These are phyloP conservation scores for Atherinosoma microstoma DNA, from an alignment of 2,797 vertebrate genomes.

Conservation along the genomic window DNA sequence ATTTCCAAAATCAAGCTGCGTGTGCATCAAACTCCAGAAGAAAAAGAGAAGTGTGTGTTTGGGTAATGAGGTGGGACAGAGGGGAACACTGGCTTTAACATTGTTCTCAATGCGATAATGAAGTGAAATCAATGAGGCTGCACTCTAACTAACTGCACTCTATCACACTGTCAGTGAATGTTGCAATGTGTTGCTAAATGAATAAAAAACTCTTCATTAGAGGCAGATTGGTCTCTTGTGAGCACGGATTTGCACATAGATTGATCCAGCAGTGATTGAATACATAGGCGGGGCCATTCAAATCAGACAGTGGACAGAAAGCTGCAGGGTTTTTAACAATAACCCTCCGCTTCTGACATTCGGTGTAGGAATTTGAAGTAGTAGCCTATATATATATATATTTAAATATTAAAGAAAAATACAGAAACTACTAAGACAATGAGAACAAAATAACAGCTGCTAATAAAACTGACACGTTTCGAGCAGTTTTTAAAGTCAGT, in stretches of 20 bases:
- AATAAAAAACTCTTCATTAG: constrained; percentile 73
- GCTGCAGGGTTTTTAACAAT: background rate
- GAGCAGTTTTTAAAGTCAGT: constrained; percentile 1
- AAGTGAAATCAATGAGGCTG: constrained; percentile 63
- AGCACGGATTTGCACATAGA: constrained; percentile 36
- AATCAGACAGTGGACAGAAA: constrained; percentile 13
- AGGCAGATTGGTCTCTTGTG: constrained; percentile 55
- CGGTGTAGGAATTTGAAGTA: background rate
- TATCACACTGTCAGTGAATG: constrained; percentile 34
- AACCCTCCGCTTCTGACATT: background rate
- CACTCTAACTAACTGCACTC: constrained; percentile 59
- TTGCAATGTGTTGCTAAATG: constrained; percentile 59
- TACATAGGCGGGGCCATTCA: constrained; percentile 9
- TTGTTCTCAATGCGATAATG: constrained; percentile 55
- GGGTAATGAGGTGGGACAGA: constrained; percentile 65
- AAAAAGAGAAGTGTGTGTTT: constrained; percentile 42
- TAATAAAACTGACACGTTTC: background rate
- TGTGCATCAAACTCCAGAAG: constrained; percentile 26
- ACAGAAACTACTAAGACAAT: background rate
- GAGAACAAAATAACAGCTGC: background rate
- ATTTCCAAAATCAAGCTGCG: constrained; percentile 29
- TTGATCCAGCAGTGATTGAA: constrained; percentile 60
- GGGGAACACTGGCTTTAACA: constrained; percentile 27
- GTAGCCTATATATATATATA: background rate
- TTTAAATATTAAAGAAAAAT: background rate